Conservation (phyloP, 2,888 invertebrate genomes). For the Parascotia fuliginaria region DNA sequence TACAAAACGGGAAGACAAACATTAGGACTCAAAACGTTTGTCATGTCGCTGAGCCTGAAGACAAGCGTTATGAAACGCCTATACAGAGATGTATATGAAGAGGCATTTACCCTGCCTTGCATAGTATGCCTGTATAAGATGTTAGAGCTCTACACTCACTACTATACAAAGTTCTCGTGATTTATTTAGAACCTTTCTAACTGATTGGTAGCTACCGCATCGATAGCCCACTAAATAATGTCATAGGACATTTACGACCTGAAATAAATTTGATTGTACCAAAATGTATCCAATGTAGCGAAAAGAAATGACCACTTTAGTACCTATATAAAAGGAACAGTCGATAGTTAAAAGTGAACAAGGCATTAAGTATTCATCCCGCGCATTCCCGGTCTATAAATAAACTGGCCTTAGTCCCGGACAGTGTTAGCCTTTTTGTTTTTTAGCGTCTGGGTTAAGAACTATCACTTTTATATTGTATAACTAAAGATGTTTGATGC, state of each 20-base stretch:
- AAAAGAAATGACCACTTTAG: background rate
- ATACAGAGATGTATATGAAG: too few species aligned
- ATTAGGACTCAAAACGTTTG: too few species aligned
- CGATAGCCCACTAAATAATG: too few species aligned
- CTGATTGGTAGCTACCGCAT: too few species aligned
- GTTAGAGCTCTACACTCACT: too few species aligned
- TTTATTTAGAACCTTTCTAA: too few species aligned
- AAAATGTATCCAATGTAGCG: background rate
- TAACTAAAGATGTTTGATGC: background rate
- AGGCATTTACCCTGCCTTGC: too few species aligned
- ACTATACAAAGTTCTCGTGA: too few species aligned
- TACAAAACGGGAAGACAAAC: too few species aligned
- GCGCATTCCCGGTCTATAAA: conserved; percentile 40
- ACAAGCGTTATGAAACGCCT: too few species aligned
- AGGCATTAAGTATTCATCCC: conserved; percentile 38
- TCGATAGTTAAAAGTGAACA: conserved; percentile 31
- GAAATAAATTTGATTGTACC: background rate
- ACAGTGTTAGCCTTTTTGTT: conserved; percentile 31
- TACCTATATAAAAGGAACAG: conserved; percentile 18
- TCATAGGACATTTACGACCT: background rate
- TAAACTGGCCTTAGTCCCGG: conserved; percentile 30
- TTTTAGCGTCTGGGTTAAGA: conserved; percentile 25
- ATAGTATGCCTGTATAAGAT: too few species aligned
- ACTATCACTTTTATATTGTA: background rate
- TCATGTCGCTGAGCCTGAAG: too few species aligned